A percentile compares a stretch with the other conserved stretches of the same genome.
Evolutionary conservation across 2,888 invertebrate genomes (phyloP).

Genomic region (Seira musarum): DNA sequence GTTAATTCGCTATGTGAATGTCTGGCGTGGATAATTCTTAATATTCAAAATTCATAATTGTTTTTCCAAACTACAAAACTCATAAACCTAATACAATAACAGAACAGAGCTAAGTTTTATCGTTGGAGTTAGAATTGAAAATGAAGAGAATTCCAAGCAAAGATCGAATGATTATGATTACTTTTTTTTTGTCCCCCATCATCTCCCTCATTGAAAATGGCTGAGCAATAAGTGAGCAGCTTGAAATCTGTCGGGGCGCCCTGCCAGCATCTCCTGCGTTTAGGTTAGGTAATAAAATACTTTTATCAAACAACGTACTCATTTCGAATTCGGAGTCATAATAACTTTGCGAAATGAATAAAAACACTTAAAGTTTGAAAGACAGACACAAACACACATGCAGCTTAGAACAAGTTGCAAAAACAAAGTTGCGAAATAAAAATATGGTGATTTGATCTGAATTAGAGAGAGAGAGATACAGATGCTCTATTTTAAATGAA

Average conservation of each 20-base stretch:
- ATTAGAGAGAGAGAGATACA: not conserved
- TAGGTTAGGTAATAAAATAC: not conserved
- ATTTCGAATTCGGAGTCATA: slow-evolving; percentile 5
- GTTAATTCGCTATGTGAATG: no score
- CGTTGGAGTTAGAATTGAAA: not conserved
- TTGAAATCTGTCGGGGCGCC: not conserved
- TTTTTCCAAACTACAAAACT: no score
- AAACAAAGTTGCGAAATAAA: slow-evolving; percentile 17
- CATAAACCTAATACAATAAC: no score
- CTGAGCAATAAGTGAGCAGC: not conserved
- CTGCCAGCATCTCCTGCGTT: slow-evolving; percentile 6
- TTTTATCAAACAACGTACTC: not conserved
- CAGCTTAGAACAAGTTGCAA: not conserved
- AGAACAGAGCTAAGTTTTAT: not conserved
- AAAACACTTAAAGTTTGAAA: slow-evolving; percentile 4
- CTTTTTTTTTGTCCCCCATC: not conserved
- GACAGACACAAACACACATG: slow-evolving; percentile 7
- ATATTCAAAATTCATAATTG: no score
- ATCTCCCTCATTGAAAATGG: no score
- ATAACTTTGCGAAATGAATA: slow-evolving; percentile 17
- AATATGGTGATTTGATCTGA: not conserved
- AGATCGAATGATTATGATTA: not conserved
- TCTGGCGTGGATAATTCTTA: no score
- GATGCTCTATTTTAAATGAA: slow-evolving; percentile 1
- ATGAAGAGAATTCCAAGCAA: not conserved